Evolutionary conservation across 30 jellyfish, hydroid and myxozoan species (phyloP).

Genomic region (Turritopsis rubra): DNA sequence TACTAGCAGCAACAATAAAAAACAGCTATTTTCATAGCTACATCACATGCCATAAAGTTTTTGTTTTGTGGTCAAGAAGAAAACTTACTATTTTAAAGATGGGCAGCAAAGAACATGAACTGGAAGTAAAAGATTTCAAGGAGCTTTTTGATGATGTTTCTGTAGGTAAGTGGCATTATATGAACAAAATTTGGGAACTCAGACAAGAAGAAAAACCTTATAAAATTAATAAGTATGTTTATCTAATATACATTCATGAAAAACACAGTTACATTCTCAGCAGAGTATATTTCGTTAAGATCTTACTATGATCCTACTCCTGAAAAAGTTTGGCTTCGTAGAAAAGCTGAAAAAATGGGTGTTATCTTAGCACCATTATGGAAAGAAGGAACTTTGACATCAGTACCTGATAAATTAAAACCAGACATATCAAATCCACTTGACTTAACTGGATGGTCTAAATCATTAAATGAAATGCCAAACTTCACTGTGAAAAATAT

Average conservation of each 20-base stretch:
- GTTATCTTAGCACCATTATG: slow-evolving; percentile 8
- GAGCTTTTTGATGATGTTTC: slow-evolving; percentile 3
- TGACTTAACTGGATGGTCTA: slow-evolving; percentile 25
- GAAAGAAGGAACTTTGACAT: slow-evolving; percentile 18
- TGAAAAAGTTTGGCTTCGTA: slow-evolving; percentile 19
- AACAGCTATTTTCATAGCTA: slow-evolving; percentile 15
- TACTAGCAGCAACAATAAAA: not conserved
- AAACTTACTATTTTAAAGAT: not conserved
- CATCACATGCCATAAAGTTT: not conserved
- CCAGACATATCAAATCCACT: not conserved
- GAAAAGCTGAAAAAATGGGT: slow-evolving; percentile 11
- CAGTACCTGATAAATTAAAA: slow-evolving; percentile 11
- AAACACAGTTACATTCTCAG: not conserved
- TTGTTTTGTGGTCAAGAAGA: not conserved
- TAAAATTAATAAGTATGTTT: not conserved
- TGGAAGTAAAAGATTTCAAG: slow-evolving; percentile 7
- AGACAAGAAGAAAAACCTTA: not conserved
- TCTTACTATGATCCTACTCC: slow-evolving; percentile 20
- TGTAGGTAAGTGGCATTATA: slow-evolving; percentile 9
- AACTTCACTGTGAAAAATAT: slow-evolving; percentile 16
- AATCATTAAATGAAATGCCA: slow-evolving; percentile 20
- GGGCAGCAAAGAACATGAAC: slow-evolving; percentile 6
- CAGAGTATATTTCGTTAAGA: not conserved
- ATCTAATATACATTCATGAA: not conserved
- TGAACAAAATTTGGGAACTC: not conserved